Conservation (phyloP, 1,140 invertebrate genomes). For the Popillia japonica region DNA sequence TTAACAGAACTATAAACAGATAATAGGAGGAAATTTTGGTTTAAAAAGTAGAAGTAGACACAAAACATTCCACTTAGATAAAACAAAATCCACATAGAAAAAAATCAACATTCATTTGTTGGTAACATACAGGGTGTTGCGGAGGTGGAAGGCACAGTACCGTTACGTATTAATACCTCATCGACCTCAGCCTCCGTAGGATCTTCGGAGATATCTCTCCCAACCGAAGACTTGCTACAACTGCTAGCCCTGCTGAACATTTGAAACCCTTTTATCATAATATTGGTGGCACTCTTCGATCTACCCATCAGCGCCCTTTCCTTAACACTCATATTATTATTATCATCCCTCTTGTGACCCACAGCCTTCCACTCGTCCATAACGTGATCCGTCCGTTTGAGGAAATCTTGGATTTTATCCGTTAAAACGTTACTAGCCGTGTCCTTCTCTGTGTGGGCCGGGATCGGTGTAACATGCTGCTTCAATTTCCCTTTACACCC, state of each 20-base stretch:
- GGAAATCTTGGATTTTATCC: constrained; percentile 79
- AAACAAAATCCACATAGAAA: constrained; percentile 14
- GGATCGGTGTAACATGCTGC: constrained; percentile 73
- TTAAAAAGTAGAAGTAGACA: constrained; percentile 42
- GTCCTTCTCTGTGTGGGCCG: constrained; percentile 73
- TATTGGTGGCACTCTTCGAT: constrained; percentile 79
- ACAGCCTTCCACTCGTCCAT: constrained; percentile 82
- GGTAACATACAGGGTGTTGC: constrained; percentile 3
- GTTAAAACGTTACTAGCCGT: constrained; percentile 79
- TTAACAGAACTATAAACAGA: not conserved
- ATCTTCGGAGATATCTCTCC: constrained; percentile 66
- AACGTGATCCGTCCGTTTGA: constrained; percentile 83
- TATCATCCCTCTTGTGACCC: constrained; percentile 66
- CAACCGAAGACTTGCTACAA: constrained; percentile 62
- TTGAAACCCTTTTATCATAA: constrained; percentile 80
- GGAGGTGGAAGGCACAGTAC: not conserved
- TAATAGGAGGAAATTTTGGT: not conserved
- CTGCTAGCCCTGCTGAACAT: constrained; percentile 69
- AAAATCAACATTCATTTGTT: constrained; percentile 17
- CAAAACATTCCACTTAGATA: constrained; percentile 11
- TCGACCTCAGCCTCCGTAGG: constrained; percentile 63
- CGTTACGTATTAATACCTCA: constrained; percentile 61
- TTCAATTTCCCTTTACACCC: constrained; percentile 74
- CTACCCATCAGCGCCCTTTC: constrained; percentile 62
- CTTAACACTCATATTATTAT: constrained; percentile 49